A percentile compares a stretch with the other conserved stretches of the same genome.
These are phyloP conservation scores for Pseudopodoces humilis DNA, from an alignment of 2,113 vertebrate species.

Conservation along the genomic window DNA sequence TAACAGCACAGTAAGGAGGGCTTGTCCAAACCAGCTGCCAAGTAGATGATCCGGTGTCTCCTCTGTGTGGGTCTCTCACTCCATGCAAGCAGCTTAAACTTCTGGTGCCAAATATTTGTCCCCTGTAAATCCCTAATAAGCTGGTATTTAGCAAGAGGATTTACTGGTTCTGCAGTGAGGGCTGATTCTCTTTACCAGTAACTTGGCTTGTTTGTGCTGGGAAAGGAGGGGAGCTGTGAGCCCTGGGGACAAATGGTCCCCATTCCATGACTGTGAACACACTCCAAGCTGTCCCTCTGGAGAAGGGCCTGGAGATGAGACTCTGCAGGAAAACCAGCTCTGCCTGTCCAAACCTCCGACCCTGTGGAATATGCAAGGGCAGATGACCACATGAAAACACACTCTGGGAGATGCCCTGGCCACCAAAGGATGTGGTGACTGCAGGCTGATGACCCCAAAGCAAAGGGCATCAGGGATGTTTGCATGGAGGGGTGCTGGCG, in stretches of 20 bases:
- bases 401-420: neutral
- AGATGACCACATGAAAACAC: conserved; percentile 24
- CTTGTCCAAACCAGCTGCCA: neutral
- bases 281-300: neutral
- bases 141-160: conserved; percentile 50
- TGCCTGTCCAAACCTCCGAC: neutral
- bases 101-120: conserved; percentile 48
- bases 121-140: conserved; percentile 52
- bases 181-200: neutral
- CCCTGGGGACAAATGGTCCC: neutral
- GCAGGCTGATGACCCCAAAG: neutral
- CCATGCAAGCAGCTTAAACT: conserved; percentile 18
- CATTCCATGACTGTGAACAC: neutral
- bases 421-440: neutral
- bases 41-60: neutral
- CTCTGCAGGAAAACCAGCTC: neutral
- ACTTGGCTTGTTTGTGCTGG: neutral
- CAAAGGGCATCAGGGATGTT: neutral
- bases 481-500: neutral
- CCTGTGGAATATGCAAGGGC: neutral
- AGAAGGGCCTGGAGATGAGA: neutral
- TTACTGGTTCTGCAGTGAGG: conserved; percentile 32
- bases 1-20: neutral
- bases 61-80: conserved; percentile 5
- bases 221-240: neutral